Percentiles rank a stretch among this genome's conserved stretches.
Conservation (phyloP, 2,888 invertebrate species). For the Amiota communis region DNA sequence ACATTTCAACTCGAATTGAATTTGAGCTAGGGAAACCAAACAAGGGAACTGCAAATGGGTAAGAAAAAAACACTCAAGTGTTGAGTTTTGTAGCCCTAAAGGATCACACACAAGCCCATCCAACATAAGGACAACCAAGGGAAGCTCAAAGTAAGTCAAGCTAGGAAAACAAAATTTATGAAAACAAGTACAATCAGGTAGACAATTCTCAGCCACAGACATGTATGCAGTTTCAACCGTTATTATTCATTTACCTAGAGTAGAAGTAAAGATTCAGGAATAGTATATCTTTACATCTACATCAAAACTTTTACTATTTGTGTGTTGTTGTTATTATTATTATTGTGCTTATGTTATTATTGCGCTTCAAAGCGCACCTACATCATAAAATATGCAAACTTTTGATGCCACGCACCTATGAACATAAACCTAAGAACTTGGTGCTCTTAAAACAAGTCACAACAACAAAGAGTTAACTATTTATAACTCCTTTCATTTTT, state of each 20-base stretch:
- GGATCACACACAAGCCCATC: neutral
- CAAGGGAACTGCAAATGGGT: neutral
- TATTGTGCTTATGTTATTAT: constrained; percentile 61
- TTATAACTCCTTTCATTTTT: neutral
- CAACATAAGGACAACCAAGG: constrained; percentile 3
- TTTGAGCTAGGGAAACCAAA: too few species aligned
- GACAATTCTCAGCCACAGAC: neutral
- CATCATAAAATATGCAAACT: constrained; percentile 58
- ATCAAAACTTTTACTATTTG: constrained; percentile 30
- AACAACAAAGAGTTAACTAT: neutral
- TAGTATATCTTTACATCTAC: neutral
- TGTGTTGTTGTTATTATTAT: constrained; percentile 34
- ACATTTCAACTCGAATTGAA: too few species aligned
- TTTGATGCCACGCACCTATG: neutral
- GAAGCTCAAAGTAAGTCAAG: constrained; percentile 12
- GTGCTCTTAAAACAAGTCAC: neutral
- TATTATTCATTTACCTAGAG: too few species aligned
- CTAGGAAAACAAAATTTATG: neutral
- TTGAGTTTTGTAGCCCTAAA: constrained; percentile 14
- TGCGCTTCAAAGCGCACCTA: constrained; percentile 51
- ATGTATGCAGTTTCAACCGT: neutral
- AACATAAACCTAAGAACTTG: neutral
- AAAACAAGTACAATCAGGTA: neutral
- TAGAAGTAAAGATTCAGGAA: too few species aligned
- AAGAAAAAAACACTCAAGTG: constrained; percentile 24